Evolutionary conservation across 2,113 vertebrate species (phyloP), one percentile per base, ranked within the genome.

Genomic region (crab-eating macaque (Macaca fascicularis)): DNA sequence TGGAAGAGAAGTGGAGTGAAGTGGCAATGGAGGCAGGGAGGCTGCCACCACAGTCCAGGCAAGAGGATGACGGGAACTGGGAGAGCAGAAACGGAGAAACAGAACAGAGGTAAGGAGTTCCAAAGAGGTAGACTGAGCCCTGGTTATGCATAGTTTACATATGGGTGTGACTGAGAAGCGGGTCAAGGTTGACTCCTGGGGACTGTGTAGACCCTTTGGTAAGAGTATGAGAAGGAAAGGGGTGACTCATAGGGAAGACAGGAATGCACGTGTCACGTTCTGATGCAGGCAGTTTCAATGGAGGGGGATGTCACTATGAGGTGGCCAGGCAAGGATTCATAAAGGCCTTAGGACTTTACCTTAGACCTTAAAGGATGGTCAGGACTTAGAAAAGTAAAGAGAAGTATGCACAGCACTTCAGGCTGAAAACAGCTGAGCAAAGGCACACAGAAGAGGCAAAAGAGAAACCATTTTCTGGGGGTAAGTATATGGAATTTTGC

Each of bases 401-500:
- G 38, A 43, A 87, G 19, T 5, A 16, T 2, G 19, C 5, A 78
- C 3, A 55, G 19, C 3, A 30, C 30, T 86, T 9, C 23, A 87
- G 40, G 32, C 12, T 90, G 64, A 16, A 83, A 43, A 19, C 4
- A 20, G 1, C 1, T 3, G 10, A 75, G 23, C 45, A 75, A 70
- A 78, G 45, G 27, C n/a, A 69, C 27, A 2, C 0, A 35, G 75
- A 89, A 8, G 16, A 32, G 22, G 61, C 38, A 23, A 38, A 10
- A 3, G 4, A 72, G 38, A 89, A 86, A 27, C 12, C 10, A 38
- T 48, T 64, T 81, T 83, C 57, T 59, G 64, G 38, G 30, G 38
- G 59, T 35, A 19, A 35, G 25, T 2, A 38, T 3, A 70, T 0
- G 0, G 25, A 23, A 27, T 55, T 83, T 48, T 38, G 57, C 1